Evolutionary conservation across 1,140 invertebrate species (phyloP), one percentile per base, ranked within the genome.

Genomic region (Colletes latitarsis): DNA sequence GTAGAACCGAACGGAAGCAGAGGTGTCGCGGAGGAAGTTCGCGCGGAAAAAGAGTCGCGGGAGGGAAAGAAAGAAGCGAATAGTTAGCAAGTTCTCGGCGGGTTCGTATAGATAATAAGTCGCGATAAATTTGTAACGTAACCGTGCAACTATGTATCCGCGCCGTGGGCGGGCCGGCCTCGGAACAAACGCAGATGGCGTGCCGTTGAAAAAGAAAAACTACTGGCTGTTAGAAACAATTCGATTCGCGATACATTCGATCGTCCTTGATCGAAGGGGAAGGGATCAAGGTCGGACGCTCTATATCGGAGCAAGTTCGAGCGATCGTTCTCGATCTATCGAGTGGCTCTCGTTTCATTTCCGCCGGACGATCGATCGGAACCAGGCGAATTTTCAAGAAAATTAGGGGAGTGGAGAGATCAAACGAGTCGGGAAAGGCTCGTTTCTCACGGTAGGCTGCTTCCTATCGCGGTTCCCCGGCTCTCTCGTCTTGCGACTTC

Each of bases 71-170:
- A 57, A 60, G 21, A 62, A 21, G 30, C 39, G 41, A 58, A 1
- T 49, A 84, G 82, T 79, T 82, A 73, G 55, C 57, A 66, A 63
- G 49, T 77, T 78, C 60, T 30, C 30, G 30, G 41, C 63, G 70
- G 58, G 49, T 77, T 78, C 60, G 77, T 86, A 72, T 81, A 84
- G 86, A 88, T 88, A 81, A 82, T 81, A 83, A 88, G 81, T 30
- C 46, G 43, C 62, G 86, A 88, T 89, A 89, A 90, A 85, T 84
- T 85, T 77, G 88, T 83, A 87, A 82, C 81, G 85, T 85, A 87
- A 85, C 83, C 83, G 77, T 71, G 85, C 69, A 58, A 84, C 76
- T 81, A 80, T 86, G 78, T 81, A 80, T 86, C 67, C 30, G 15
- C 53, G 68, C 86, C 41, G 86, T 86, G 73, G 86, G 86, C 82